Base-by-base conservation (phyloP, 2,888 invertebrate genomes). In the Eurytoma californica region DNA sequence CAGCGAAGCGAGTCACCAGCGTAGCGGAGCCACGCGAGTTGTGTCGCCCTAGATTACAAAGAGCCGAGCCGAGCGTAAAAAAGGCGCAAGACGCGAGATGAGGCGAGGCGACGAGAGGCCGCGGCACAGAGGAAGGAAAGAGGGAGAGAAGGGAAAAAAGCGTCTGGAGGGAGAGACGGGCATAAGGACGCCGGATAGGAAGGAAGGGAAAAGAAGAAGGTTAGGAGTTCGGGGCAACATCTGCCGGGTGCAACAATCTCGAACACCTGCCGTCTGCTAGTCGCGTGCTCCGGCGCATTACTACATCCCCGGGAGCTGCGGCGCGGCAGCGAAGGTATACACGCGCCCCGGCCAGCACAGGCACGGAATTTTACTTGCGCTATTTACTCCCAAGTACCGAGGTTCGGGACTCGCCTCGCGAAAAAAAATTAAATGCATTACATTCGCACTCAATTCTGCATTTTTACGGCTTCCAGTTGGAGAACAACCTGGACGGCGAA, bases 181-280 rank as follows among this genome's bases (percentile, higher is more conserved):
- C 39, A 39, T 39, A 39, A 76, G 80, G 80, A 82, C 58, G 79
- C 58, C 60, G 61, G 28, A 67, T 72, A 24, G 72, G 63, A 51
- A 63, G 77, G 53, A 76, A 55, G 72, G 76, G 68, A 24, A 81
- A 74, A 75, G 77, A 82, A 80, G 84, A 83, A 83, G 84, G 83
- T 81, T 82, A 82, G 82, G 80, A 82, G 82, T 84, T 77, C 82
- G 84, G 83, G 79, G 82, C 86, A 88, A 88, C 89, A 89, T 88
- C 88, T 88, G 89, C 87, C 86, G 86, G 87, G 88, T 88, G 88
- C 87, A 88, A 88, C 86, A 89, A 88, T 87, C 87, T 87, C 82
- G 85, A 87, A 88, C 89, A 89, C 89, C 89, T 89, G 89, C 89
- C 86, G 88, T 87, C 88, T 88, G 87, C 86, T 86, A 88, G 88